phyloP scores from a whole-genome alignment of 2,888 invertebrate genomes.

The Ectemnius continuus region DNA sequence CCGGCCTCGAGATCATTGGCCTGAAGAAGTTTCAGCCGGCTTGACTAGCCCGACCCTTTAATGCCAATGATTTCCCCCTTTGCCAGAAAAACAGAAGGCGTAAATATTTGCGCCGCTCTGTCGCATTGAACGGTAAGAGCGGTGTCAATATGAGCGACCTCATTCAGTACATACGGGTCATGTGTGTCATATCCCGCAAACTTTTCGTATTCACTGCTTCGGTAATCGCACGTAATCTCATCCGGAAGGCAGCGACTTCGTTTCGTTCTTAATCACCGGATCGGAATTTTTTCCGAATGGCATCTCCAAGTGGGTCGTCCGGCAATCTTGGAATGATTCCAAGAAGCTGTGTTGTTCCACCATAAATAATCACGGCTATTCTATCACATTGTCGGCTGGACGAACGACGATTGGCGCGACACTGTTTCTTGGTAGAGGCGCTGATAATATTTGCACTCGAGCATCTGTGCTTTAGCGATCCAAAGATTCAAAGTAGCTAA shows the following conservation, averaged over 20 bases:
- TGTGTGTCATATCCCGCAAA: background rate
- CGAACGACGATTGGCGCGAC: too few relatives aligned
- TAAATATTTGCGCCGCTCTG: slow-evolving; percentile 4
- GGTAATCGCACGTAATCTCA: too few relatives aligned
- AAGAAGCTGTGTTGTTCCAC: background rate
- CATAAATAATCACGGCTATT: background rate
- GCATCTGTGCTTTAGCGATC: too few relatives aligned
- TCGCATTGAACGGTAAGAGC: background rate
- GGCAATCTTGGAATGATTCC: slow-evolving; percentile 1
- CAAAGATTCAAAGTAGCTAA: too few relatives aligned
- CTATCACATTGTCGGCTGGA: too few relatives aligned
- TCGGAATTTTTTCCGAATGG: background rate
- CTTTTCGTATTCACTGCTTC: too few relatives aligned
- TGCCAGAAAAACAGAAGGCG: background rate
- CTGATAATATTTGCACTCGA: too few relatives aligned
- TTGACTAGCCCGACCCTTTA: background rate
- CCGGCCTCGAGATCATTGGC: background rate
- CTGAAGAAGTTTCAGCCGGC: slow-evolving; percentile 2
- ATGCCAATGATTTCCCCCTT: too few relatives aligned
- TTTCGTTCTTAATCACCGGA: background rate
- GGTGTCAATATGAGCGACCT: background rate
- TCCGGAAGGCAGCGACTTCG: background rate
- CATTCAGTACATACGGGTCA: background rate
- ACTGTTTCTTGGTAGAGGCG: too few relatives aligned
- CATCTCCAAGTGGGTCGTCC: background rate